Base-by-base conservation (phyloP, 2,888 invertebrate species). In the Eristalis tenax region DNA sequence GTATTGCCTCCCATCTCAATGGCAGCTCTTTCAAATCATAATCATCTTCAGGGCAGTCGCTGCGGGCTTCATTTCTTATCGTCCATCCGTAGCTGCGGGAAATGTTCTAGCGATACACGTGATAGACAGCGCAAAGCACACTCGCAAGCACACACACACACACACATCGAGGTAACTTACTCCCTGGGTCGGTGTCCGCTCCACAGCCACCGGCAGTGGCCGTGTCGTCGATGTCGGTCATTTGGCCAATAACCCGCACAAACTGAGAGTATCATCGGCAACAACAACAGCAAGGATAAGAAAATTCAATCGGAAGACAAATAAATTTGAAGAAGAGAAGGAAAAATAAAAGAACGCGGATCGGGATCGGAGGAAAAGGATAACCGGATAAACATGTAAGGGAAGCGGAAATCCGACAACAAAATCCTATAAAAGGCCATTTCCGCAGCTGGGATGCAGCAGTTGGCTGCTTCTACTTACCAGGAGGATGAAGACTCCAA, bases 401-500 rank as follows among this genome's bases (percentile, higher is more conserved):
- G 87, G 68, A 69, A 76, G 64, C 87, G 83, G 87, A 87, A 76
- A 83, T 87, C 87, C 87, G 83, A 80, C 83, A 87, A 83, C 83
- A 87, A 83, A 87, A 87, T 87, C 83, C 63, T 40, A 83, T 83
- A 76, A 83, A 83, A 83, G 83, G 70, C 66, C 80, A 83, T 83
- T 83, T 87, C 86, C 87, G 83, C 50, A 18, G 50, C 4, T 28
- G 28, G 26, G 3, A 56, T 38, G 50, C 50, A 74, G 82, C 77
- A 78, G 78, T 15, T 74, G 1, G 26, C 64, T 18, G 75, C 68
- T 32, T 32, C 8, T 80, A 95, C 96, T 95, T 93, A 98, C 98
- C 96, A 98, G 93, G 71, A 98, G 93, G 18, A 97, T 94, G 89
- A 98, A 94, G 28, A 96, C 96, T 15, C 95, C 95, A 38, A 96